A percentile compares a stretch with the other conserved stretches of the same genome.
Conservation (phyloP, 2,113 vertebrate genomes). For the Uropsilus gracilis region DNA sequence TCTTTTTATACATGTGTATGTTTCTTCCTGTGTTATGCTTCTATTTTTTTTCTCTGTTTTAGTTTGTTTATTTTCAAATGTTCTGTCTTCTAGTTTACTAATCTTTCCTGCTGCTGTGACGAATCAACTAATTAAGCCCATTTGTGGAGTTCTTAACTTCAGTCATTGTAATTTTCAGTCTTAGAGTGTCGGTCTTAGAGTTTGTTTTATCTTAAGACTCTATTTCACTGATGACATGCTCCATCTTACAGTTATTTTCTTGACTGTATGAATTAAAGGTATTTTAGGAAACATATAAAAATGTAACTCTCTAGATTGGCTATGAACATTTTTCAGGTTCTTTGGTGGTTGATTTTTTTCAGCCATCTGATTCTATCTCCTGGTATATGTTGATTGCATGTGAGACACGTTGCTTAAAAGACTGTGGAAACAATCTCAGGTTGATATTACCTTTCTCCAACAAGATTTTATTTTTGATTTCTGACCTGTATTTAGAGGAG, state of each 20-base stretch:
- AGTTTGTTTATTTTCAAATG: neutral
- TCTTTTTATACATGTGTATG: neutral
- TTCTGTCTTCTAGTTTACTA: neutral
- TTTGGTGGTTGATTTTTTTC: conserved; percentile 26
- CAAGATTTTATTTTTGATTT: conserved; percentile 7
- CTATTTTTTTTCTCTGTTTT: neutral
- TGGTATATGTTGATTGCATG: neutral
- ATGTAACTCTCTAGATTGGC: neutral
- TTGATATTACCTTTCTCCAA: neutral
- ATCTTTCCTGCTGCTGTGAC: neutral
- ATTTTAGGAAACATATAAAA: conserved; percentile 25
- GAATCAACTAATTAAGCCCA: neutral
- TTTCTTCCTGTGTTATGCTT: neutral
- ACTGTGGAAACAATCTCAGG: neutral
- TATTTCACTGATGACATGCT: neutral
- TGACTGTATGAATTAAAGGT: neutral
- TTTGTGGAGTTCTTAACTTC: neutral
- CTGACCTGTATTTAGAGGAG: neutral
- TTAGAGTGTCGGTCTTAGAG: neutral
- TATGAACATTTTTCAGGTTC: neutral
- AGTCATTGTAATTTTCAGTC: neutral
- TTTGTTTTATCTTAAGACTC: neutral
- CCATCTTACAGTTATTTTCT: neutral
- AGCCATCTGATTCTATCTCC: neutral
- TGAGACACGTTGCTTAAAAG: conserved; percentile 5